These are phyloP conservation scores for Myotis brandtii DNA, from an alignment of 2,113 vertebrate genomes.

Conservation along the genomic window DNA sequence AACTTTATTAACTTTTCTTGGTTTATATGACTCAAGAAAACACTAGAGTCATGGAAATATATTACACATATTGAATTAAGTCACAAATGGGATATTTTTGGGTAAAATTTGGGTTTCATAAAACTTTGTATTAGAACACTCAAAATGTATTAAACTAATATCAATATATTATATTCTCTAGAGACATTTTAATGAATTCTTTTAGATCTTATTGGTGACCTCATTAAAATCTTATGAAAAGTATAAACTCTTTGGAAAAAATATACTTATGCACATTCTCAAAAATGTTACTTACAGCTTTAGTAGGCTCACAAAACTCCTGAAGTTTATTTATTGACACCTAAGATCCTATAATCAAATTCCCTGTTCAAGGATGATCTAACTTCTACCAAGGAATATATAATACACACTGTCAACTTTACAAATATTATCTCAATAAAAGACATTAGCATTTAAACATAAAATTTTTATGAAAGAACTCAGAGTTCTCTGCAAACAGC, in stretches of 20 bases:
- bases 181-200: not conserved
- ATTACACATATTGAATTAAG: not conserved
- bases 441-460: not conserved
- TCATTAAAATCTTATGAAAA: not conserved
- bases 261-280: not conserved
- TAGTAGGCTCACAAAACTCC: not conserved
- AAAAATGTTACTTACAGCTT: not conserved
- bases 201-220: not conserved
- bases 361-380: not conserved
- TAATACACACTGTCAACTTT: not conserved
- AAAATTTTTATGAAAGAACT: not conserved
- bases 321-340: not conserved
- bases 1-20: not conserved
- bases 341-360: not conserved
- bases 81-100: not conserved
- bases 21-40: not conserved
- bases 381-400: not conserved
- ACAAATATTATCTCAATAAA: not conserved
- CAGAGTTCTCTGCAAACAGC: not conserved
- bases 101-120: not conserved
- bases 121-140: not conserved
- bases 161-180: not conserved
- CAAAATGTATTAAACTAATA: not conserved
- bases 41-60: not conserved
- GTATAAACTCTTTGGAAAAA: not conserved